Evolutionary conservation across 2,113 vertebrate genomes (phyloP), one percentile per base, ranked within the genome.

Genomic region (Strix uralensis): DNA sequence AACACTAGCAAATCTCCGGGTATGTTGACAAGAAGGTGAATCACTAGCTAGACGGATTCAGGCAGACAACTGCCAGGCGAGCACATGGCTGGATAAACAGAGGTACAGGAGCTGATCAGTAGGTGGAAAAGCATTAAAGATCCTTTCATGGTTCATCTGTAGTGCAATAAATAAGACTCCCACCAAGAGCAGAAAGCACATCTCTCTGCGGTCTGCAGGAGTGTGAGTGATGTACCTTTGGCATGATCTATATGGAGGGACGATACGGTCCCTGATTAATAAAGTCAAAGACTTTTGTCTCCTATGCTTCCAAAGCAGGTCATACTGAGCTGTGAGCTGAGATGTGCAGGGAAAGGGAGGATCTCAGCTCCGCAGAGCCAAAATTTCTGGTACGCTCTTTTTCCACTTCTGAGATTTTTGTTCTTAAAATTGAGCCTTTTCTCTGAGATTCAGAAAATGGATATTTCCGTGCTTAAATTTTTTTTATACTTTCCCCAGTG

Each of bases 101-200:
- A 44, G 75, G 57, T 38, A 21, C 47, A 36, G 49, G 74, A 61
- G 29, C 94, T 71, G 92, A 63, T 42, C 75, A 21, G 66, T 5
- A 47, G 67, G 74, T 72, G 78, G 42, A 47, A 70, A 55, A 81
- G 54, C 72, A 26, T 34, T 69, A 46, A 32, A 26, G 63, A 79
- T 54, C 62, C 75, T 93, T 83, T 84, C 83, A 72, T 32, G 71
- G 73, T 55, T 96, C 96, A 90, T 72, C 58, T 86, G 88, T 26
- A 59, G 74, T 9, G 83, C 88, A 71, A 22, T 78, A 73, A 84
- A 84, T 46, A 27, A 72, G 75, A 14, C 11, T 80, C 75, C 42
- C 27, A 3, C 44, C 26, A 49, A 32, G 69, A 67, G 59, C 13
- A 2, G 66, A 14, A 54, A 78, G 58, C 34, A 2, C 22, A 47